Base-by-base conservation (phyloP, 2,888 invertebrate genomes). In the Hydraecia micacea region DNA sequence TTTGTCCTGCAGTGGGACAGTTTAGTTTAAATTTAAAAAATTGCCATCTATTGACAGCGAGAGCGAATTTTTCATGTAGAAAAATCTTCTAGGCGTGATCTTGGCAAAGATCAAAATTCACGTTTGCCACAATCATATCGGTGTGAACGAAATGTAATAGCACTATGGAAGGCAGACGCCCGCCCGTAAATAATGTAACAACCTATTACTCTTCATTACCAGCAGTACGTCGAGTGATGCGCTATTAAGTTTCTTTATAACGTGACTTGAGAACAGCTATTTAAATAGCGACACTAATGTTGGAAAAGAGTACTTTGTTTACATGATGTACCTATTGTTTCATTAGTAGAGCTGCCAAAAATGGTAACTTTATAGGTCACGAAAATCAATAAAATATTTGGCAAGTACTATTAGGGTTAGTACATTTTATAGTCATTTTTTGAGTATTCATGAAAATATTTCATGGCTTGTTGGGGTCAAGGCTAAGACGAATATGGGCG, bases 201-300 rank as follows among this genome's bases (percentile, higher is more conserved):
- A 77, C 0, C 66, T 68, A 77, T 86, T 83, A 81, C 15, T 73
- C 73, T 77, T 77, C 73, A 77, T 86, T 71, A 77, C 36, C 18
- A 13, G 42, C 11, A 58, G 69, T 62, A 39, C 28, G 15, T 70
- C 21, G 15, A 15, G 73, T 62, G 62, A 25, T 21, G 28, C 60
- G 58, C 32, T 73, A 73, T 81, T 77, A 65, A 55, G 77, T 86
- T 85, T 81, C 70, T 60, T n/a, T 39, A 60, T 77, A 63, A 73
- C 73, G 70, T 70, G 46, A 70, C 42, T 60, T 46, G 49, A 21
- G n/a, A 32, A 60, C 9, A 21, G 39, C n/a, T 7, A 80, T 84
- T 84, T 60, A 46, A 66, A 79, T 70, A 32, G 55, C 25, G 21
- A 18, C n/a, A 49, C 13, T 46, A 36, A 46, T 49, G 39, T 11